Percentiles rank a stretch among this genome's conserved stretches.
Conservation (phyloP, 2,113 vertebrate genomes). For the Psophia crepitans region DNA sequence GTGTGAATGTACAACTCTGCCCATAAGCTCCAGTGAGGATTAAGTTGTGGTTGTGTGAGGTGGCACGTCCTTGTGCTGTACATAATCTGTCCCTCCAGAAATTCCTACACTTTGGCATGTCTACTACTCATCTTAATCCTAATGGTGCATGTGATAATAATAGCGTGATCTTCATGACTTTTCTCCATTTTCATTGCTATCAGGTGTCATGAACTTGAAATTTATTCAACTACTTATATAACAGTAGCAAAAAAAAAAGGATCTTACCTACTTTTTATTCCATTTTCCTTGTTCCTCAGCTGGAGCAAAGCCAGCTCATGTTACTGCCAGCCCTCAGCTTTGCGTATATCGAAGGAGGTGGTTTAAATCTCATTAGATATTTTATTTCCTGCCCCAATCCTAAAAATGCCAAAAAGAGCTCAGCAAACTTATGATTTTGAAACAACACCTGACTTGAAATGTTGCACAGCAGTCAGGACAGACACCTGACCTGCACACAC, state of each 20-base stretch:
- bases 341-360: not conserved
- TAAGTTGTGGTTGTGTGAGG: not conserved
- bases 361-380: not conserved
- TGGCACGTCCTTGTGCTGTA: not conserved
- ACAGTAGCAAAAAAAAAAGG: not conserved
- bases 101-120: not conserved
- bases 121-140: not conserved
- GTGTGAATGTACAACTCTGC: not conserved
- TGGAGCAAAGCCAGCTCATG: not conserved
- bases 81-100: not conserved
- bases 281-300: not conserved
- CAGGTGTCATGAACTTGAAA: not conserved
- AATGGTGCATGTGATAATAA: not conserved
- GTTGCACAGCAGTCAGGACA: not conserved
- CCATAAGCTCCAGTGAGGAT: not conserved
- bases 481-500: not conserved
- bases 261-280: not conserved
- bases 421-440: not conserved
- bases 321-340: not conserved
- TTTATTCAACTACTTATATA: not conserved
- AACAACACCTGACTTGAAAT: not conserved
- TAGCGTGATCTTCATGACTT: not conserved
- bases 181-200: not conserved
- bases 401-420: not conserved
- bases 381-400: not conserved